Conservation (phyloP, 1,140 invertebrate species). For the Camponotus floridanus region DNA sequence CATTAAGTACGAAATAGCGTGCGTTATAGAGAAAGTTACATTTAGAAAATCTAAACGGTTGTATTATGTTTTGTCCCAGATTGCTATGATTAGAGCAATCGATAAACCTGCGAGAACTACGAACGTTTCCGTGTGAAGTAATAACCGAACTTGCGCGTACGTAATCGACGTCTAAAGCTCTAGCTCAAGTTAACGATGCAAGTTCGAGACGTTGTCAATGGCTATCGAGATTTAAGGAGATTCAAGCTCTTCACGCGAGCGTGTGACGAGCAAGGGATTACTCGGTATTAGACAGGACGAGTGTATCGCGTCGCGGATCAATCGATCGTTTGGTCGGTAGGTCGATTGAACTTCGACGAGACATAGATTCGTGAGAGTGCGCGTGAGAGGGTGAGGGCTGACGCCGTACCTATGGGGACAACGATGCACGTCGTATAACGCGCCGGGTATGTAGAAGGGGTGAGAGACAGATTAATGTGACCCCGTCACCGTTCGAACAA, state of each 20-base stretch:
- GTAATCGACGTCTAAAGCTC: slow-evolving; percentile 62
- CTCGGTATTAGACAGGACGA: slow-evolving; percentile 39
- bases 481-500: slow-evolving; percentile 85
- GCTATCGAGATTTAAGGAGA: slow-evolving; percentile 67
- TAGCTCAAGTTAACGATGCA: slow-evolving; percentile 53
- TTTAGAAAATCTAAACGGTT: background rate
- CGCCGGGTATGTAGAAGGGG: slow-evolving; percentile 79
- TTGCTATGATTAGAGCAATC: slow-evolving; percentile 28
- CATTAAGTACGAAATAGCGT: background rate
- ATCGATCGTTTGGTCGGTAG: slow-evolving; percentile 66
- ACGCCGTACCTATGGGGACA: slow-evolving; percentile 67
- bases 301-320: slow-evolving; percentile 50
- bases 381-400: slow-evolving; percentile 30
- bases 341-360: slow-evolving; percentile 70
- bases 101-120: slow-evolving; percentile 5
- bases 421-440: slow-evolving; percentile 78
- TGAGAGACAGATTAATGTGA: slow-evolving; percentile 85
- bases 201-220: slow-evolving; percentile 61
- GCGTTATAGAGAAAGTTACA: background rate
- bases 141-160: slow-evolving; percentile 53
- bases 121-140: slow-evolving; percentile 20
- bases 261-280: slow-evolving; percentile 58
- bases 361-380: slow-evolving; percentile 30
- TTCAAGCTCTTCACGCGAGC: slow-evolving; percentile 3
- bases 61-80: background rate